Evolutionary conservation across 64 coral and sea anemone genomes (phyloP).

Genomic region (Dendronephthya gigantea): DNA sequence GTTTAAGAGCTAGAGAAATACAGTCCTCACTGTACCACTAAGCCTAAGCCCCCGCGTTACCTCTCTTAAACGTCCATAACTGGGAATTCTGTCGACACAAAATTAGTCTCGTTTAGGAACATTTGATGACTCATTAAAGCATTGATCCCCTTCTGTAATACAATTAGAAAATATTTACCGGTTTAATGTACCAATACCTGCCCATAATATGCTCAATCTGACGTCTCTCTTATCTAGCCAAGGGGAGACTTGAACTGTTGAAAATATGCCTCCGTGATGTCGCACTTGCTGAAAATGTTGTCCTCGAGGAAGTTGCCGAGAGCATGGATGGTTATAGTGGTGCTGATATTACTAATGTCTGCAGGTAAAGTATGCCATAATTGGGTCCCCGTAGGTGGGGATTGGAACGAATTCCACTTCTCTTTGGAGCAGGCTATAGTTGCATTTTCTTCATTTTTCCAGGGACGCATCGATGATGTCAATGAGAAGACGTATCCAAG

Average conservation of each 20-base stretch:
- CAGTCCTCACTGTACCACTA: no score
- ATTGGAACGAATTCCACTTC: no score
- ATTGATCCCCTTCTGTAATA: no score
- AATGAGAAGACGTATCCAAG: constrained; percentile 75
- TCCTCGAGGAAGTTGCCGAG: constrained; percentile 65
- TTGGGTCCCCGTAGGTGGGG: no score
- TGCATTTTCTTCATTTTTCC: neutral
- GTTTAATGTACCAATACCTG: neutral
- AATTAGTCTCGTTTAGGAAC: no score
- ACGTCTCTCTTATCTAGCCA: constrained; percentile 29
- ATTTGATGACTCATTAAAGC: no score
- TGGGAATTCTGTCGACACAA: no score
- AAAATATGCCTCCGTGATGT: constrained; percentile 91
- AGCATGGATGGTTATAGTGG: constrained; percentile 95
- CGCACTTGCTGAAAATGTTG: constrained; percentile 76
- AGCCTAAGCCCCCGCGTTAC: no score
- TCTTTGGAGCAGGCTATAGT: no score
- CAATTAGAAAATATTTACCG: no score
- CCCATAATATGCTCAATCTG: neutral
- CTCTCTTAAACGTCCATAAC: no score
- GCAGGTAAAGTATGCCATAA: constrained; percentile 35
- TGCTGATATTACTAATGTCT: constrained; percentile 90
- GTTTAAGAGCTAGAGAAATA: neutral
- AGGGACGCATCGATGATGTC: constrained; percentile 98
- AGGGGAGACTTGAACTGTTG: constrained; percentile 71